Percentiles rank a stretch among this genome's conserved stretches.
Evolutionary conservation across 35 echinoderm and acorn worm genomes (phyloP).

Genomic region (Antedon bifida): DNA sequence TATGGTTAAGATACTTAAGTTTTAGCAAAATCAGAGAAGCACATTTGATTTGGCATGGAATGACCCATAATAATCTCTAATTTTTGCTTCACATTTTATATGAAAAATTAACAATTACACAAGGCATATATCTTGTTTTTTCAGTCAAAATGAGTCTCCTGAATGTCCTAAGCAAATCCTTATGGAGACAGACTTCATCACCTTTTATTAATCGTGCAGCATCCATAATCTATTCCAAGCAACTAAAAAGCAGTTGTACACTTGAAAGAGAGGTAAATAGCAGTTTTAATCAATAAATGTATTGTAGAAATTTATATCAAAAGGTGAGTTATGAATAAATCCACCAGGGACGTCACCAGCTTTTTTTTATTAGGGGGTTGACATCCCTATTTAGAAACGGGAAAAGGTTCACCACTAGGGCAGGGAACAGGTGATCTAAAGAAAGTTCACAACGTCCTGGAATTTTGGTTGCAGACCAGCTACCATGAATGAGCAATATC

Average conservation of each 20-base stretch:
- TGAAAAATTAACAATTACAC: no score
- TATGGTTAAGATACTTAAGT: no score
- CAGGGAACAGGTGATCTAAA: no score
- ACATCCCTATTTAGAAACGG: not conserved
- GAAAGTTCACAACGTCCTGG: no score
- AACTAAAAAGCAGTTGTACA: not conserved
- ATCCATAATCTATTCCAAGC: not conserved
- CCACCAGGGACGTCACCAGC: not conserved
- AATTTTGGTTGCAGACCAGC: no score
- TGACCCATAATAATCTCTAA: no score
- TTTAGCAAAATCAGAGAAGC: no score
- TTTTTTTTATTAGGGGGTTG: not conserved
- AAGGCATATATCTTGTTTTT: not conserved
- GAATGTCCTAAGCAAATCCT: not conserved
- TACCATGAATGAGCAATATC: no score
- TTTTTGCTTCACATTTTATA: no score
- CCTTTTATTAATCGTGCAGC: not conserved
- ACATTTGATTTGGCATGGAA: no score
- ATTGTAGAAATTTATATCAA: not conserved
- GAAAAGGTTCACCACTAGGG: no score
- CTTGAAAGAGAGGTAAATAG: not conserved
- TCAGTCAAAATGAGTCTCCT: not conserved
- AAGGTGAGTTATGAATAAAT: not conserved
- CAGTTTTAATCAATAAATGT: not conserved
- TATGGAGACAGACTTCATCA: not conserved